These are phyloP conservation scores for Corvus cornix DNA, from an alignment of 2,113 vertebrate genomes.

Conservation along the genomic window DNA sequence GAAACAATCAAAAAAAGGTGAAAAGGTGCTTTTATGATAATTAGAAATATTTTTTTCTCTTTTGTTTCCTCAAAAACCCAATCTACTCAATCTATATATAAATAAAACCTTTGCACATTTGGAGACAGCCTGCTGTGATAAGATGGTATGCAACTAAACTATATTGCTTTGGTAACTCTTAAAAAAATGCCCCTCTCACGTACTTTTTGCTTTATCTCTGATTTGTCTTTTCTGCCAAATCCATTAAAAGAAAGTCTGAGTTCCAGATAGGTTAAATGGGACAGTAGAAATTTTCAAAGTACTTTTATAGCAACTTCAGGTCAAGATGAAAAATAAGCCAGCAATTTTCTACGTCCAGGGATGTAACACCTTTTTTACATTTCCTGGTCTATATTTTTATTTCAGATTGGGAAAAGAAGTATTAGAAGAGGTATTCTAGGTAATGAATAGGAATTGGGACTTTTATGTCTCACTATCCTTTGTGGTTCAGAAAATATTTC, in stretches of 20 bases:
- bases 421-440: background rate
- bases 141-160: background rate
- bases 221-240: background rate
- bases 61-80: background rate
- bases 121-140: background rate
- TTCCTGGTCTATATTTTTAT: background rate
- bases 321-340: slow-evolving; percentile 1
- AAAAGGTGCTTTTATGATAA: background rate
- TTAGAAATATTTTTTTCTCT: background rate
- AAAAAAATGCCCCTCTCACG: background rate
- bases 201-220: background rate
- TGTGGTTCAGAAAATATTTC: slow-evolving; percentile 6
- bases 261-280: background rate
- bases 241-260: background rate
- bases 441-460: background rate
- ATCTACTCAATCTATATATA: background rate
- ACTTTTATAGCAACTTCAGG: background rate
- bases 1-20: background rate
- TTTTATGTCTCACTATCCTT: background rate
- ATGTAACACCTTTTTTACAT: background rate
- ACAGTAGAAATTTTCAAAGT: background rate
- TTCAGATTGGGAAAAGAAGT: background rate
- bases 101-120: background rate
- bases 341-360: background rate
- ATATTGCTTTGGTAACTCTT: background rate